Evolutionary conservation across 2,888 invertebrate genomes (phyloP), one percentile per base, ranked within the genome.

Genomic region (Cremastinae sp.): DNA sequence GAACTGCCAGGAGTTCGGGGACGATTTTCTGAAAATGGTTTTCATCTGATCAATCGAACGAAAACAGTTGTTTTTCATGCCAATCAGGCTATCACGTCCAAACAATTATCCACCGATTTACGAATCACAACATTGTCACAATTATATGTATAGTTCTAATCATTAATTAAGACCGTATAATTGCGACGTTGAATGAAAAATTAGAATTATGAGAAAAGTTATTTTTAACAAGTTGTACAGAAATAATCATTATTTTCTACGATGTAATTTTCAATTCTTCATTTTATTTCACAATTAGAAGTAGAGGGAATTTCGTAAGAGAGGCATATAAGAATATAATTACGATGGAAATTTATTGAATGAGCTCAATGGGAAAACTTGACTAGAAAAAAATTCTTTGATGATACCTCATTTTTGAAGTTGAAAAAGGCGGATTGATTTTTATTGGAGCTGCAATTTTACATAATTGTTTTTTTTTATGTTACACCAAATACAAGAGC

Each of bases 11-110:
- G 88, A 59, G 85, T 91, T 45, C 86, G 84, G 9, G 96, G 96
- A 0, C 90, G 89, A 72, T 96, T 96, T 87, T 93, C 93, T 0
- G 94, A 95, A 80, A 96, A 97, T 88, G 96, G 96, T 0, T 94
- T 96, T 34, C 90, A 92, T 8, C 84, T 92, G 53, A 83, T 90
- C 1, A 78, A 84, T 14, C 77, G 83, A 10, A 78, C 73, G n/a
- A 88, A 86, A 65, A 80, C 34, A 2, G 73, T 90, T 22, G 74
- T 71, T 20, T 78, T 74, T 61, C 73, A 73, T 34, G 69, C 78
- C 0, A 28, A 62, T 4, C 43, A 43, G 54, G 54, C 54, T 51
- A 34, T 73, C 34, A 73, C 78, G 5, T 22, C 65, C 0, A n/a
- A 76, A 0, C 54, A 78, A 66, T 45, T 78, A 12, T 41, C 8